A percentile compares a stretch with the other conserved stretches of the same genome.
Evolutionary conservation across 1,140 invertebrate genomes (phyloP).

Genomic region (Euborellia annulipes): DNA sequence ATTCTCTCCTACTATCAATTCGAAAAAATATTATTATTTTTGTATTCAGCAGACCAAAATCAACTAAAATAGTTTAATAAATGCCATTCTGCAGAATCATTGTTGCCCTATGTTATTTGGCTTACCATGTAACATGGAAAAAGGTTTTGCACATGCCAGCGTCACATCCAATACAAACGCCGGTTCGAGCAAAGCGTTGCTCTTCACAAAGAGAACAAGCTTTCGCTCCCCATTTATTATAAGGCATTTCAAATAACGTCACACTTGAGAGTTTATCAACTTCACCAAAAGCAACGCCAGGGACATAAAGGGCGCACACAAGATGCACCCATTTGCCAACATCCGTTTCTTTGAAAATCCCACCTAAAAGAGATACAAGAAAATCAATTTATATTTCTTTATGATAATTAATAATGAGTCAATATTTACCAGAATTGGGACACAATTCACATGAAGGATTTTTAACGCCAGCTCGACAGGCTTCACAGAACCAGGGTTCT

Average conservation of each 20-base stretch:
- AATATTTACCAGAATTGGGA: conserved; percentile 51
- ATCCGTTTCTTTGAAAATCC: conserved; percentile 93
- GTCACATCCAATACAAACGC: conserved; percentile 92
- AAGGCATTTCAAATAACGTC: conserved; percentile 91
- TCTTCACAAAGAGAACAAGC: conserved; percentile 77
- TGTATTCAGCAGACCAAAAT: no score
- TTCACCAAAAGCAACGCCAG: conserved; percentile 93
- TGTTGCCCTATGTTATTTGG: no score
- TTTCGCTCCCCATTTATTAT: conserved; percentile 86
- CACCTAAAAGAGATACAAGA: conserved; percentile 35
- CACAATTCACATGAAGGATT: conserved; percentile 79
- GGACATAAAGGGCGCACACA: conserved; percentile 90
- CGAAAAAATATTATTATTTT: no score
- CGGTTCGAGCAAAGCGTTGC: conserved; percentile 67
- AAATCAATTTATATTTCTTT: background rate
- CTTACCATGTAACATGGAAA: conserved; percentile 93
- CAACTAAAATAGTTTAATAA: no score
- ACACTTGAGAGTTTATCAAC: conserved; percentile 71
- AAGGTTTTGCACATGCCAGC: conserved; percentile 94
- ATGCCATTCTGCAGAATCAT: no score
- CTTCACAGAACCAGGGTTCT: conserved; percentile 96
- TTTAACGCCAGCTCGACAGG: conserved; percentile 79
- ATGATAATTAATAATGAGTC: no score
- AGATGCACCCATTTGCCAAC: conserved; percentile 95
- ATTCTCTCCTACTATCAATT: no score